Evolutionary conservation across 2,797 vertebrate genomes (phyloP), one percentile per base, ranked within the genome.

Genomic region (Notolabrus celidotus): DNA sequence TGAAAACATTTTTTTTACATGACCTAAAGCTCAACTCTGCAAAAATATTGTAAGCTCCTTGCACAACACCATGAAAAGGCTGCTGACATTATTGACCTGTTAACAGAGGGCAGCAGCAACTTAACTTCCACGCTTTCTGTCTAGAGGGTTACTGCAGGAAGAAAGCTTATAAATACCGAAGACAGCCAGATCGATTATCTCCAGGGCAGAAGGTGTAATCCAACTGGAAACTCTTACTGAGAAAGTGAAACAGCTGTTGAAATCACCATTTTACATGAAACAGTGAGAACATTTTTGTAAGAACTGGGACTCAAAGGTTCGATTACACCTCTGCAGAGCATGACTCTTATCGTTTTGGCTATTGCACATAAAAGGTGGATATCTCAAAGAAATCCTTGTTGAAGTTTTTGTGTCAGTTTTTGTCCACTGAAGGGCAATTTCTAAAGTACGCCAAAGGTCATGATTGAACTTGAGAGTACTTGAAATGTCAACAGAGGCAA

Each of bases 401-500:
- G 36, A 49, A 31, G 70, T 67, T 54, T 47, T 72, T 70, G 61
- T 75, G 77, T 69, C 39, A 49, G 38, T 54, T 47, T 76, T 38
- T 51, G 36, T 74, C 45, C 58, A 71, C 73, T 39, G 57, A 50
- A 71, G 58, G 67, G 61, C 45, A 71, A 79, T 80, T 82, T 85
- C 45, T 73, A 61, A 79, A 72, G 54, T 57, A 72, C 42, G 27
- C 27, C 19, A 61, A 68, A 74, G 65, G 63, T 63, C 49, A 61
- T 77, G 52, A 82, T 73, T 89, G 79, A 78, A 34, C 63, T 64
- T 25, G 31, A 71, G 68, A 74, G 67, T 63, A 72, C 66, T 82
- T 70, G 61, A 87, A 83, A 86, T 81, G 77, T 80, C 79, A 86
- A 82, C 68, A 81, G 63, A 80, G 58, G 41, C 27, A 1, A 14